Percentiles rank a stretch among this genome's conserved stretches.
Conservation (phyloP, 2,113 vertebrate genomes). For the Trochalopteron elliotii region DNA sequence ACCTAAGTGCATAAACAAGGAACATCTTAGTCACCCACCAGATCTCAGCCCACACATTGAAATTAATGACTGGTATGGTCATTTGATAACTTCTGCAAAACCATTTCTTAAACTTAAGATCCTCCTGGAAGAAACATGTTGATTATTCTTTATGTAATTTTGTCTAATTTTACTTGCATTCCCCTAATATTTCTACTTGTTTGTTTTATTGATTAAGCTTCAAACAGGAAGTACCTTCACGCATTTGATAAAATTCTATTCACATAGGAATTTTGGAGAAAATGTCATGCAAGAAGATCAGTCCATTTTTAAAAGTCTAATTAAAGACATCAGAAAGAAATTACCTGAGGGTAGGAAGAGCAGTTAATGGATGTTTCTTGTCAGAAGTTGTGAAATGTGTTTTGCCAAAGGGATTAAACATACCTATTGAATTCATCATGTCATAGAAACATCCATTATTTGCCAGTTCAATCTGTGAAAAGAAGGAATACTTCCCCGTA, state of each 20-base stretch:
- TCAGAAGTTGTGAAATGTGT: slow-evolving; percentile 15
- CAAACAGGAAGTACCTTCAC: neutral
- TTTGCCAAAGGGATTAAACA: slow-evolving; percentile 20
- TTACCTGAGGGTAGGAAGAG: neutral
- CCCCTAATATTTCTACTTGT: neutral
- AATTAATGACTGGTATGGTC: neutral
- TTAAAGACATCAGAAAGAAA: slow-evolving; percentile 33
- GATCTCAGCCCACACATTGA: neutral
- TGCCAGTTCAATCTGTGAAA: neutral
- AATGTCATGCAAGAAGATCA: neutral
- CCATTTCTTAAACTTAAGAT: neutral
- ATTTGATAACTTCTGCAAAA: neutral
- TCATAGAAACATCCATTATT: neutral
- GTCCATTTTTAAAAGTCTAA: slow-evolving; percentile 38
- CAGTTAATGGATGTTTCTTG: slow-evolving; percentile 21
- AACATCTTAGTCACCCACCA: neutral
- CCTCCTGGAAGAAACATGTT: neutral
- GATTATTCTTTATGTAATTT: neutral
- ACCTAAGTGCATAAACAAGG: neutral
- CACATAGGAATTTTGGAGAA: neutral
- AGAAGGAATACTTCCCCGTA: neutral
- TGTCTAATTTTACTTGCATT: neutral
- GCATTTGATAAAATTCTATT: neutral
- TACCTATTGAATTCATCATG: neutral
- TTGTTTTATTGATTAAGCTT: neutral